Evolutionary conservation across 2,113 vertebrate genomes (phyloP), one percentile per base, ranked within the genome.

Genomic region (Anolis sagrei): DNA sequence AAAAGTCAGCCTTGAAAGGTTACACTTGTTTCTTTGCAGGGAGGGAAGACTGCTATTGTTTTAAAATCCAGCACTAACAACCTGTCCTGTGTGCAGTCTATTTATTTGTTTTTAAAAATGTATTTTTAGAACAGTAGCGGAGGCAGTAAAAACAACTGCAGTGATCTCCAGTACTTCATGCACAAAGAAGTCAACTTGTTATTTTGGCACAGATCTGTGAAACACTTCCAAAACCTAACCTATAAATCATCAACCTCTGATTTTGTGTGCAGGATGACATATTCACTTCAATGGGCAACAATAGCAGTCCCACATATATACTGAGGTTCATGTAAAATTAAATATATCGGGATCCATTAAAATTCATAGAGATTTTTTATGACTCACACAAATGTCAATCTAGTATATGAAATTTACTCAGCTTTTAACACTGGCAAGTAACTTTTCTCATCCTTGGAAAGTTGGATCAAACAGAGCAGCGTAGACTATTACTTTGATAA

Each of bases 401-500:
- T 62, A 25, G 27, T 64, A 21, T 32, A 75, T 62, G 58, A 75
- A 76, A 74, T 3, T 16, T 83, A 54, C 25, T 48, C 21, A 54
- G 19, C 16, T 72, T 75, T 81, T 54, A 83, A 1, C 27, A 32
- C 64, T 18, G 58, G 34, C 54, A 75, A 74, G 51, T 75, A 83
- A 48, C 48, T n/a, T 83, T 76, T 75, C 62, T 64, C 58, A 76
- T 83, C 10, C 39, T 64, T 83, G 72, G 19, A 64, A 76, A 49
- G 68, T 11, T 82, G 68, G 18, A 82, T 87, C 93, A 91, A 93
- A 91, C 88, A 92, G 88, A 91, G 89, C 85, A 86, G 34, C 36
- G 77, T 91, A 90, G 87, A 90, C 88, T 92, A 89, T 91, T 90
- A 86, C 90, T 81, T 91, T 91, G 69, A 72, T 80, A 77, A 89